Percentiles rank a stretch among this genome's conserved stretches.
These are phyloP conservation scores for Oreochromis spilurus DNA, from an alignment of 2,113 vertebrate genomes.

Conservation along the genomic window DNA sequence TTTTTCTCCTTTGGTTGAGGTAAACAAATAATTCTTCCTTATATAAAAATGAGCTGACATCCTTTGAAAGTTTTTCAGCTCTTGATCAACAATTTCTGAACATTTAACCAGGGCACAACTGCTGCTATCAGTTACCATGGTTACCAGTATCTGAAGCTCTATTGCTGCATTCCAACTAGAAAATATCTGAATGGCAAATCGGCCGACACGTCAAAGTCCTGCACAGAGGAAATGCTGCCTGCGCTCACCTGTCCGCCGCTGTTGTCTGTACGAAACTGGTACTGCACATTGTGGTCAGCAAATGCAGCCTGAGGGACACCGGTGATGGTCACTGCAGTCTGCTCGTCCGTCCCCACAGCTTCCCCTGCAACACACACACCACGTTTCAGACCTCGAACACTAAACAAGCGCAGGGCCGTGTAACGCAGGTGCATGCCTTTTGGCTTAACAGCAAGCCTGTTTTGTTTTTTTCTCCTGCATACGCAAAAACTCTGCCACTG, in stretches of 20 bases:
- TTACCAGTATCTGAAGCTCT: background rate
- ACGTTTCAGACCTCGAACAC: background rate
- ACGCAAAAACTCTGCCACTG: background rate
- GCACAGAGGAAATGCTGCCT: background rate
- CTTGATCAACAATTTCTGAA: background rate
- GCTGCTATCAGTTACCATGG: background rate
- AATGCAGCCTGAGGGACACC: conserved; percentile 85
- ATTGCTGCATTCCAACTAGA: background rate
- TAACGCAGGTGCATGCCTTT: fast-evolving
- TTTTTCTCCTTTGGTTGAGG: background rate
- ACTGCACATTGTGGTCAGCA: conserved; percentile 88
- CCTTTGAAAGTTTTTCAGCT: background rate
- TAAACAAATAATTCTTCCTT: background rate
- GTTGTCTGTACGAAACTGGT: conserved; percentile 91
- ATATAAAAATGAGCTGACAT: background rate
- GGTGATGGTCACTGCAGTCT: conserved; percentile 83
- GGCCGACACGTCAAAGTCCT: background rate
- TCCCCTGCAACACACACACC: conserved; percentile 69
- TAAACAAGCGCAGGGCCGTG: background rate
- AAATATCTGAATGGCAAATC: background rate
- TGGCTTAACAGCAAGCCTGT: background rate
- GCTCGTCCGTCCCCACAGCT: conserved; percentile 78
- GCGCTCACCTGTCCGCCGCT: conserved; percentile 83
- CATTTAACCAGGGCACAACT: background rate
- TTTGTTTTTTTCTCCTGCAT: background rate